Base-by-base conservation (phyloP, 2,888 invertebrate species). In the Anthrax anthrax region DNA sequence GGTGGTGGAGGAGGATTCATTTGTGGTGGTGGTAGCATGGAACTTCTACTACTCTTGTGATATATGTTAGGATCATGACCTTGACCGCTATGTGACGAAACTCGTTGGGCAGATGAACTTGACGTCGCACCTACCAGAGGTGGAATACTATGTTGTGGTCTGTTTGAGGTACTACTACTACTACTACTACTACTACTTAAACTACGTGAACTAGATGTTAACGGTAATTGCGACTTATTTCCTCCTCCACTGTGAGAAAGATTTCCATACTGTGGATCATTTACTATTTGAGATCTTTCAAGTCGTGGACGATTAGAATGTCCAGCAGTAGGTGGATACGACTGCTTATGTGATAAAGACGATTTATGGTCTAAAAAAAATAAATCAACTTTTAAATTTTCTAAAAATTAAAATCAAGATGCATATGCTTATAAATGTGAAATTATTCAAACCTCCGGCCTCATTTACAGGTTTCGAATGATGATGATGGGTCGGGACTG, bases 321-420 rank as follows among this genome's bases (percentile, higher is more conserved):
- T 18, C 38, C 42, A 19, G 44, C 14, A 4, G 37, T 13, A 4
- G 52, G 32, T 34, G 50, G 48, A 39, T 52, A 55, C 14, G 55
- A 45, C 48, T 55, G 55, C 34, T 54, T 54, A 29, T 55, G 52
- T 41, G 51, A 38, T 45, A 41, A 23, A 29, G 48, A 54, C 5
- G 58, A 55, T 47, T 64, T 67, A 50, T 65, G 62, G 53, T 67
- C 66, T 54, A 45, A 18, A 37, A 19, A 23, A 12, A 10, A 14
- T 8, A 29, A 18, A 29, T 43, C 18, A 27, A 27, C 13, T 34
- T 8, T 9, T 14, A 9, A 12, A 34, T 34, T 34, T 9, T 34
- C 3, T 12, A 4, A 34, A 4, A 12, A 32, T 12, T n/a, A 36
- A 16, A 36, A 36, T n/a, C n/a, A n/a, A n/a, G n/a, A n/a, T n/a